Percentiles rank a stretch among this genome's conserved stretches.
Conservation (phyloP, 2,797 vertebrate genomes). For the Epinephelus awoara region DNA sequence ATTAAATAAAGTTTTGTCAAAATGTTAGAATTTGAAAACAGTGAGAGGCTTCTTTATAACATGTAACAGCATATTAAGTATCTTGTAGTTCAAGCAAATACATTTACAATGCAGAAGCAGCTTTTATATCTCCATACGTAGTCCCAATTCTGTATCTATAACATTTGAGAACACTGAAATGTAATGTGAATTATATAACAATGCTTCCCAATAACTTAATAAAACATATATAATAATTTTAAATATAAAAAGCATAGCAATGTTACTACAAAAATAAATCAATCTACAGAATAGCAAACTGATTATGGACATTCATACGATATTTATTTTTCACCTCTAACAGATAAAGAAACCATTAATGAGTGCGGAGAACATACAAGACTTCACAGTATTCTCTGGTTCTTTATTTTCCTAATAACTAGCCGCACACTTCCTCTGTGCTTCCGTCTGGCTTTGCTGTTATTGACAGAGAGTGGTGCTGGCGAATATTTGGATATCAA, state of each 20-base stretch:
- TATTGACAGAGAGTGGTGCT: slow-evolving; percentile 38
- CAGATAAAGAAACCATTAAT: neutral
- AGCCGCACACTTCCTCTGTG: slow-evolving; percentile 8
- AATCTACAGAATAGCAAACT: neutral
- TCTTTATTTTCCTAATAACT: slow-evolving; percentile 1
- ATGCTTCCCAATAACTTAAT: too few relatives aligned
- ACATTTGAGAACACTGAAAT: neutral
- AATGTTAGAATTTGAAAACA: neutral
- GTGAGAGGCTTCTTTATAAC: neutral
- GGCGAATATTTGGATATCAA: slow-evolving; percentile 56
- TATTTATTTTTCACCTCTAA: neutral
- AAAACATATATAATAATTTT: too few relatives aligned
- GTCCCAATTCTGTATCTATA: neutral
- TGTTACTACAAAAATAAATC: neutral
- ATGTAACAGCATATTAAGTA: neutral
- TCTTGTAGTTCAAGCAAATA: neutral
- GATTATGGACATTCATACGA: too few relatives aligned
- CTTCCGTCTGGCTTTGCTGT: slow-evolving; percentile 17
- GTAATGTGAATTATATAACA: too few relatives aligned
- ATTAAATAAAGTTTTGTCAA: neutral
- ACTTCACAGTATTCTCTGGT: neutral
- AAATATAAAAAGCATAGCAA: neutral
- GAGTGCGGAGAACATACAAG: neutral
- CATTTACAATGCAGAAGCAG: neutral
- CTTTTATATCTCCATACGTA: neutral